Conservation (phyloP, 2,113 vertebrate genomes). For the Climacteris rufus region DNA sequence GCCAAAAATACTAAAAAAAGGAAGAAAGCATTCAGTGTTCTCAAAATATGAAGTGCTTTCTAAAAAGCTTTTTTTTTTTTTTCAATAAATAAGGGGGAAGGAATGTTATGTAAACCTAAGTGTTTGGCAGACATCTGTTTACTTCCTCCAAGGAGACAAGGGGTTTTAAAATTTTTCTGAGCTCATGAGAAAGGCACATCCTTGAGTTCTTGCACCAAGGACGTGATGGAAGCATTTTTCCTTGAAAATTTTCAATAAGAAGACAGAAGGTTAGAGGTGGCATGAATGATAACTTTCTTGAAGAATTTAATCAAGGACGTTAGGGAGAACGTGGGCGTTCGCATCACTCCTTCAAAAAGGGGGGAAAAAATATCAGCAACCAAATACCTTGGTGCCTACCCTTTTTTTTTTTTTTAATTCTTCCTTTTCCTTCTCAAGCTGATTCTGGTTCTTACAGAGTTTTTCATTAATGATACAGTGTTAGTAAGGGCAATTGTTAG, state of each 20-base stretch:
- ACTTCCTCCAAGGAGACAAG: slow-evolving; percentile 51
- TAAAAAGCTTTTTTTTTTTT: slow-evolving; percentile 11
- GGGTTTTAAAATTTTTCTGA: slow-evolving; percentile 34
- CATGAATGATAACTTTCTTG: slow-evolving; percentile 42
- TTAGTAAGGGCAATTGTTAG: slow-evolving; percentile 47
- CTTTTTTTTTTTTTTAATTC: neutral
- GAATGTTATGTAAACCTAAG: slow-evolving; percentile 61
- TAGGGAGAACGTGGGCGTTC: slow-evolving; percentile 12
- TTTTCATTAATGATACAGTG: slow-evolving; percentile 54
- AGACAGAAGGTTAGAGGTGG: slow-evolving; percentile 35
- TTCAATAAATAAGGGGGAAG: slow-evolving; percentile 37
- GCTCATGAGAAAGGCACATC: slow-evolving; percentile 28
- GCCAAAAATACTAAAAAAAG: slow-evolving; percentile 51
- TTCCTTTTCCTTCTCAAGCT: slow-evolving; percentile 7
- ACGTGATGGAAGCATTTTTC: slow-evolving; percentile 10
- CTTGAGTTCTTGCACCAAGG: slow-evolving; percentile 41
- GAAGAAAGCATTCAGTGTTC: slow-evolving; percentile 24
- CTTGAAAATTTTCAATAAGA: slow-evolving; percentile 55
- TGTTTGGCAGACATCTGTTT: slow-evolving; percentile 56
- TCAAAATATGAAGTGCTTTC: slow-evolving; percentile 65
- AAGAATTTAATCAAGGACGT: slow-evolving; percentile 24
- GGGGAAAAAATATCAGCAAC: neutral
- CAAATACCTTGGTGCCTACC: neutral
- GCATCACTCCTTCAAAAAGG: neutral
- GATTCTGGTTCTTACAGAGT: slow-evolving; percentile 44